Percentiles rank a stretch among this genome's conserved stretches.
phyloP scores from a whole-genome alignment of 2,888 invertebrate species.

The Drosophila sordidapex region DNA sequence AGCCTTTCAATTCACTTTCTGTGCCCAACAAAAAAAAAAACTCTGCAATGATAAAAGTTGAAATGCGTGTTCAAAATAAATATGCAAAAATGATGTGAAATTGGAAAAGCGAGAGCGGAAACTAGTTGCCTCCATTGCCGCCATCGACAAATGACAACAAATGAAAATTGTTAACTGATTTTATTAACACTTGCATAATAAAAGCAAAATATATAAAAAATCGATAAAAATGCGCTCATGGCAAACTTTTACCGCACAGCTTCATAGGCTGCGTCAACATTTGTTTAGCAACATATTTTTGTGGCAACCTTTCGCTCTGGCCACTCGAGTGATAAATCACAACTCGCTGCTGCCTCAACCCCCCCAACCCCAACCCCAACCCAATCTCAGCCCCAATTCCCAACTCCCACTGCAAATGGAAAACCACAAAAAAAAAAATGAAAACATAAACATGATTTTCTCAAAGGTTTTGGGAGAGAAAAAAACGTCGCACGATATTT shows the following conservation, averaged over 20 bases:
- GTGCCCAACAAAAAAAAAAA: constrained; percentile 2
- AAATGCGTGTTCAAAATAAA: constrained; percentile 73
- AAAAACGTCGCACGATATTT: constrained; percentile 68
- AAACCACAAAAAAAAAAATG: constrained; percentile 1
- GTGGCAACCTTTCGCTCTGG: constrained; percentile 73
- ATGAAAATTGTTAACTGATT: constrained; percentile 64
- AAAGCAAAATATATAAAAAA: constrained; percentile 15
- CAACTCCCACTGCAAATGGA: constrained; percentile 47
- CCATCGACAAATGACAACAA: constrained; percentile 65
- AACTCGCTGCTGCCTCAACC: constrained; percentile 38
- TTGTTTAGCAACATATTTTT: constrained; percentile 70
- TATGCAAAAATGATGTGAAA: constrained; percentile 47
- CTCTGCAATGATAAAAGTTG: constrained; percentile 43
- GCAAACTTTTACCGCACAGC: constrained; percentile 64
- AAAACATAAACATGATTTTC: constrained; percentile 53
- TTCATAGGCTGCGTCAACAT: constrained; percentile 59
- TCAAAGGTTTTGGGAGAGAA: constrained; percentile 17
- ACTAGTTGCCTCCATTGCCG: constrained; percentile 19
- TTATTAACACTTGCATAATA: constrained; percentile 78
- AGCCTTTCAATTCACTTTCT: constrained; percentile 67
- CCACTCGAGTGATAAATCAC: constrained; percentile 76
- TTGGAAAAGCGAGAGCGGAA: constrained; percentile 64
- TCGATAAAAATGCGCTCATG: constrained; percentile 31
- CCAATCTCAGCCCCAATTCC: constrained; percentile 46
- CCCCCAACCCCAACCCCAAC: constrained; percentile 7